phyloP scores from a whole-genome alignment of 2,113 vertebrate genomes.

The Crotalus tigris region DNA sequence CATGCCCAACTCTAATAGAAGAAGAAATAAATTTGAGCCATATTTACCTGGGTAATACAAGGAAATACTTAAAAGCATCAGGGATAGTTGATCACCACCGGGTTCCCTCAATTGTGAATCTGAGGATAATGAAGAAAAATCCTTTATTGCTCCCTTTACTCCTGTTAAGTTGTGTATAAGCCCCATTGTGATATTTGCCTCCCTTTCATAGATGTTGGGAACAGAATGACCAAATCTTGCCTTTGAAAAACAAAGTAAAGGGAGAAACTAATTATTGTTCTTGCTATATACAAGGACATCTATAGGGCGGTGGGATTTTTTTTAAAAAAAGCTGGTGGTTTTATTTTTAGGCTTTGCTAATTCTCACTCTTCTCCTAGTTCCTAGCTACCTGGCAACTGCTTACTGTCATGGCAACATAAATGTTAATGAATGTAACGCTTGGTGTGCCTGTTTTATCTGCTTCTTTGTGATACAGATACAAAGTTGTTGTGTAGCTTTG shows the following conservation, averaged over 20 bases:
- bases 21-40: neutral
- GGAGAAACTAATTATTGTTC: slow-evolving; percentile 48
- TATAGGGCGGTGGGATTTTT: slow-evolving; percentile 42
- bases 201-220: slow-evolving; percentile 48
- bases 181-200: neutral
- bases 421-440: slow-evolving; percentile 61
- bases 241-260: neutral
- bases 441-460: slow-evolving; percentile 57
- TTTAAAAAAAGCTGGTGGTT: slow-evolving; percentile 42
- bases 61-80: neutral
- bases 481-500: slow-evolving; percentile 4
- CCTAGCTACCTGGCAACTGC: slow-evolving; percentile 79
- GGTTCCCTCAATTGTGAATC: neutral
- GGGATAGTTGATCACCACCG: neutral
- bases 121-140: neutral
- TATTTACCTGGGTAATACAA: neutral
- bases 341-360: slow-evolving; percentile 82
- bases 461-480: slow-evolving; percentile 31
- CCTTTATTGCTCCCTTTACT: neutral
- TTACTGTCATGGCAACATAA: slow-evolving; percentile 73
- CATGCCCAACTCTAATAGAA: neutral
- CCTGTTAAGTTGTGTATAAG: neutral
- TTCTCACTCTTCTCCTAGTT: slow-evolving; percentile 70
- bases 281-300: slow-evolving; percentile 58
- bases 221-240: neutral